Base-by-base conservation (phyloP, 1,140 invertebrate species). In the Drosophila nannoptera region DNA sequence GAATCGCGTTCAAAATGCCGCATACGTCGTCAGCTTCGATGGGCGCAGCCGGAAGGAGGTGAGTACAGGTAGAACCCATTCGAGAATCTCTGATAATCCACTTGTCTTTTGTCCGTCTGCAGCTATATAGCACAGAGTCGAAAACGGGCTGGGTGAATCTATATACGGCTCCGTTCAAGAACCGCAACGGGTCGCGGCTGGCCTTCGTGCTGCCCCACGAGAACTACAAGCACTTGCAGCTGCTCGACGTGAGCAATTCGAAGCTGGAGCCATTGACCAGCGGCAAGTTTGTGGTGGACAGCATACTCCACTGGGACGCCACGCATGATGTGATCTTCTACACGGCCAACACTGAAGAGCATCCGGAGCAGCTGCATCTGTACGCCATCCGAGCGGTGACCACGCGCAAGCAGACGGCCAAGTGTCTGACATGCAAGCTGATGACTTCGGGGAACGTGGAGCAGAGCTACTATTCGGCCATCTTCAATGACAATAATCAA, bases 1-100 rank as follows among this genome's bases (percentile, higher is more conserved):
- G 89, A 97, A 97, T 82, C 91, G 97, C 71, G 92, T 95, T 43
- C 97, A 98, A 90, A 98, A 97, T 84, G 84, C 63, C 4, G 89
- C 87, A 11, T 77, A 78, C 38, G 48, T 90, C n/a, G 76, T 87
- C 0, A 78, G 72, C 16, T 89, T 87, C 40, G 73, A 77, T 64
- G 87, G 78, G 14, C 67, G 66, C 0, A 73, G 52, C 16, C 71
- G 84, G 4, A 70, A 75, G 38, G 69, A 63, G 73, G 87, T 88
- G 49, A 63, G 67, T 64, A 3, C 6, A 22, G 3, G 22, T 22
- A 3, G 22, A 22, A 22, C 3, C 22, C 22, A 22, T 22, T 22
- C 22, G 22, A 1, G 22, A 22, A 22, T 3, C 22, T 22, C 22
- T 3, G 22, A 3, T 22, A 2, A 22, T 32, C 50, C 36, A 42